Conservation (phyloP, 2,888 invertebrate species). For the Drepanosiphum platanoidis region DNA sequence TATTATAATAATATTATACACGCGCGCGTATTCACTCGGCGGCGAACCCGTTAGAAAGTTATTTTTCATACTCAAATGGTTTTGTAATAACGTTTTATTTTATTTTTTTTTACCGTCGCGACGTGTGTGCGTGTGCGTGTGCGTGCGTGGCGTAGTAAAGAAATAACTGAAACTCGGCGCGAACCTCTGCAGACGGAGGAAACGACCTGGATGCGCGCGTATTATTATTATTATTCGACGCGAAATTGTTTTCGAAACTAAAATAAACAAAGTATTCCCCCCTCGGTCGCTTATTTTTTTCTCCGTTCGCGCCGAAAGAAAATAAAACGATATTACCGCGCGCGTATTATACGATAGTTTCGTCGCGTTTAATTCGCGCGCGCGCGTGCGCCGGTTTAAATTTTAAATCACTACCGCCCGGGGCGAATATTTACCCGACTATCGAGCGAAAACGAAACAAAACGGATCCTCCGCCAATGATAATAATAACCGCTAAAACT, state of each 20-base stretch:
- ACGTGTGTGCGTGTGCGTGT: neutral
- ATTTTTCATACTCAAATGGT: slow-evolving; percentile 28
- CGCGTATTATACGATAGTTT: neutral
- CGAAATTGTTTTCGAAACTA: neutral
- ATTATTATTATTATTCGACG: neutral
- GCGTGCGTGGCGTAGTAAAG: neutral
- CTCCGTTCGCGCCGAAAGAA: neutral
- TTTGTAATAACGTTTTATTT: slow-evolving; percentile 26
- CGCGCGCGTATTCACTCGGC: neutral
- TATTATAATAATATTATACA: neutral
- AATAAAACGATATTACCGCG: neutral
- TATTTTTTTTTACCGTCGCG: neutral
- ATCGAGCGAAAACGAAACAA: too few species aligned
- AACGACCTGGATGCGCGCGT: neutral
- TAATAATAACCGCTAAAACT: too few species aligned
- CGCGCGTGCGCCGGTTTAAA: neutral
- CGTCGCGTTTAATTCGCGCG: neutral
- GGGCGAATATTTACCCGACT: too few species aligned
- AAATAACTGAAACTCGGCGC: neutral
- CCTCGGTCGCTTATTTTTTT: neutral
- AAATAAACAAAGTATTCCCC: neutral
- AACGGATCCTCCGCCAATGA: too few species aligned
- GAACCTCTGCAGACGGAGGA: neutral
- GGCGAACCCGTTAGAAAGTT: neutral
- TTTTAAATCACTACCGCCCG: too few species aligned